Evolutionary conservation across 2,113 vertebrate species (phyloP).

Genomic region (Dipodomys spectabilis): DNA sequence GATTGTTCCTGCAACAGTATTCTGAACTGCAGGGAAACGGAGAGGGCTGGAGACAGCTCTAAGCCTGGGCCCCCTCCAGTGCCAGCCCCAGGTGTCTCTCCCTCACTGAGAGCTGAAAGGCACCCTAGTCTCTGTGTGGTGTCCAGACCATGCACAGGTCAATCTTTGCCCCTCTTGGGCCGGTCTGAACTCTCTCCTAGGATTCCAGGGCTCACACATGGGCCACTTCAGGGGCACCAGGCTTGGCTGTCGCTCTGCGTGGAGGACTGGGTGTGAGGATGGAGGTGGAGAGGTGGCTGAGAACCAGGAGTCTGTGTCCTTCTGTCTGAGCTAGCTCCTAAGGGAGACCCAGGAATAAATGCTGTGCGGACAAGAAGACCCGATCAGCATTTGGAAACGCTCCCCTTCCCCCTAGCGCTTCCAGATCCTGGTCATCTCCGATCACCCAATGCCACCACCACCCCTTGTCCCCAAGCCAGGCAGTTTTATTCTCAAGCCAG

Average conservation of each 20-base stretch:
- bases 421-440: background rate
- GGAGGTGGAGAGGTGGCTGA: background rate
- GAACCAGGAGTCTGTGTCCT: background rate
- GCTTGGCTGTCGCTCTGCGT: background rate
- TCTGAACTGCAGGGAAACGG: background rate
- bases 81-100: background rate
- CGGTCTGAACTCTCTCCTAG: background rate
- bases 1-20: background rate
- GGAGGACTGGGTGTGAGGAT: rapidly evolving
- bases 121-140: background rate
- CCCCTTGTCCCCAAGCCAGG: background rate
- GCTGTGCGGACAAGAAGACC: background rate
- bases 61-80: background rate
- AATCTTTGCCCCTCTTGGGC: background rate
- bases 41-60: background rate
- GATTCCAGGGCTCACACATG: background rate
- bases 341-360: background rate
- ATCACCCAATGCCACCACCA: background rate
- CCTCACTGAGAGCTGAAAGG: background rate
- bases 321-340: background rate
- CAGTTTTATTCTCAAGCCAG: background rate
- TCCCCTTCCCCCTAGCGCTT: background rate
- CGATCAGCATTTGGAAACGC: background rate
- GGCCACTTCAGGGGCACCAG: background rate
- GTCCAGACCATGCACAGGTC: background rate